Conservation (phyloP, 2,797 vertebrate genomes). For the Dendrocincla fuliginosa region DNA sequence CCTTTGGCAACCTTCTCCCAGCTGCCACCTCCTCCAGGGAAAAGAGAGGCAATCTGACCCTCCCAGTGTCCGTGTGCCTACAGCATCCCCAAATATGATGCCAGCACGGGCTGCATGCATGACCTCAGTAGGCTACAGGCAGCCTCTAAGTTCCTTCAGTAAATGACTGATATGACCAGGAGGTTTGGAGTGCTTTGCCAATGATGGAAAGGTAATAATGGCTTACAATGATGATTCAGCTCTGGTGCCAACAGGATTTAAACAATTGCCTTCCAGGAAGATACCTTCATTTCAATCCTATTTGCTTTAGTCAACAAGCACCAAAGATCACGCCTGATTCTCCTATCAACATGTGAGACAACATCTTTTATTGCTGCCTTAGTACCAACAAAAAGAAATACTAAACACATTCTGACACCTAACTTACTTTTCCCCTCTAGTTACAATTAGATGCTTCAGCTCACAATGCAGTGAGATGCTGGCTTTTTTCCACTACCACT, state of each 20-base stretch:
- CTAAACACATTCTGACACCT: background rate
- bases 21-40: accelerated
- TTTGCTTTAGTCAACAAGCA: background rate
- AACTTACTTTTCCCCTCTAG: background rate
- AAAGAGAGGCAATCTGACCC: background rate
- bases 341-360: background rate
- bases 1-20: background rate
- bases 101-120: background rate
- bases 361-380: background rate
- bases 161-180: background rate
- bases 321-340: background rate
- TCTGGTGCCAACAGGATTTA: background rate
- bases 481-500: background rate
- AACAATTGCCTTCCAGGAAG: background rate
- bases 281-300: background rate
- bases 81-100: background rate
- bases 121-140: background rate
- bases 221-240: background rate
- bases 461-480: background rate
- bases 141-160: background rate
- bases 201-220: background rate
- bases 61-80: background rate
- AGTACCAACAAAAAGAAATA: background rate
- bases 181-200: background rate
- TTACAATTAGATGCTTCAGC: background rate